These are phyloP conservation scores for Albula glossodonta DNA, from an alignment of 2,113 vertebrate species.

Conservation along the genomic window DNA sequence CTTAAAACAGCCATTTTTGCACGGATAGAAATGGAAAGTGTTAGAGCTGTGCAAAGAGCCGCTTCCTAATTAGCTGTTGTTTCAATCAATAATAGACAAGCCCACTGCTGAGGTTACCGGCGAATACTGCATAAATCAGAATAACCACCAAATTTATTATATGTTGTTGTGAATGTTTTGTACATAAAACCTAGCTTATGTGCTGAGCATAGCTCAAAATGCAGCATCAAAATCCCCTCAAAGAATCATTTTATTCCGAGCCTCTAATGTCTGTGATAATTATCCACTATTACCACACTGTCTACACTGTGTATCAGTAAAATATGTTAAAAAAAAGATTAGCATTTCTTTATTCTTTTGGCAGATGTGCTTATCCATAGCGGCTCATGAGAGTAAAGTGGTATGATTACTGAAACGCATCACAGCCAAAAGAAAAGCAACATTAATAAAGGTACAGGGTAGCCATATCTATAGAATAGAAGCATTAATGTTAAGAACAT, in stretches of 20 bases:
- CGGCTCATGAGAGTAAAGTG: no score
- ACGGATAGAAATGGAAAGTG: no score
- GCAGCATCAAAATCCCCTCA: neutral
- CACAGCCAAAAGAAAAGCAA: neutral
- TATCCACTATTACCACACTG: neutral
- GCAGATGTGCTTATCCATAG: neutral
- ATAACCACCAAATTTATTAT: neutral
- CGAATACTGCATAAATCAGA: neutral
- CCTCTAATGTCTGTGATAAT: neutral
- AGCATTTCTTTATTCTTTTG: neutral
- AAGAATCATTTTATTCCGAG: neutral
- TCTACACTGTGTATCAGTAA: neutral
- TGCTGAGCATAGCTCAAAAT: no score
- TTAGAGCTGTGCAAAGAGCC: no score
- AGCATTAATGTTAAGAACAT: neutral
- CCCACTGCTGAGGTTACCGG: neutral
- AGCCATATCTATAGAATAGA: neutral
- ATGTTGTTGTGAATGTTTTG: neutral
- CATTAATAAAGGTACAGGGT: neutral
- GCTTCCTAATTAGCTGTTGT: neutral
- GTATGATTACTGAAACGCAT: neutral
- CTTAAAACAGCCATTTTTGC: no score
- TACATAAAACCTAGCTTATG: no score
- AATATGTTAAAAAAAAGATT: neutral
- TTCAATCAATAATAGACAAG: neutral